Evolutionary conservation across 2,888 invertebrate species (phyloP).

Genomic region (Leucophenga montana): DNA sequence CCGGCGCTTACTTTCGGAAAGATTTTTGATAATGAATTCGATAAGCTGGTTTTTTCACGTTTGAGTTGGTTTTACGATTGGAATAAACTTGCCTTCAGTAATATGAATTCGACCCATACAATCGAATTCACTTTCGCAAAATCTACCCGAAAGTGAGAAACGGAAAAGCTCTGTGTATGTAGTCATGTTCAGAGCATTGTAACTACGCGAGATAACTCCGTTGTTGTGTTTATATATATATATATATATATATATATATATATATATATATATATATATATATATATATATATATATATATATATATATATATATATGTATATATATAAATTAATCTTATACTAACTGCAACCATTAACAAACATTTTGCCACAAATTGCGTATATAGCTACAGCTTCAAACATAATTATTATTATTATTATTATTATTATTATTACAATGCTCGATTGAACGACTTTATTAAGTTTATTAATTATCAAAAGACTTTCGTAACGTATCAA

Average conservation of each 20-base stretch:
- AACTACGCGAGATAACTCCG: no score
- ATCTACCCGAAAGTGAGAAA: no score
- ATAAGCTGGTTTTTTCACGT: no score
- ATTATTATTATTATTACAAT: background rate
- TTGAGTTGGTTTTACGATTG: no score
- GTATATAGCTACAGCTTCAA: slow-evolving; percentile 29
- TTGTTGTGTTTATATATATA: slow-evolving; percentile 15
- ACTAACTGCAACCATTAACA: slow-evolving; percentile 10
- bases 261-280: slow-evolving; percentile 32
- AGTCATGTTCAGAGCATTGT: no score
- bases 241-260: slow-evolving; percentile 52
- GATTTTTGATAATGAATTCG: no score
- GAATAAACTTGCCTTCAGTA: no score
- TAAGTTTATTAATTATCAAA: slow-evolving; percentile 75
- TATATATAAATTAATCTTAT: slow-evolving; percentile 2
- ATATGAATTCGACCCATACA: no score
- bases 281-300: slow-evolving; percentile 27
- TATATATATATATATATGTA: no score
- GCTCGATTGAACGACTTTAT: background rate
- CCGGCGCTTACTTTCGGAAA: no score
- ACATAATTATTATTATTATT: slow-evolving; percentile 28
- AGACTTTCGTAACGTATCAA: slow-evolving; percentile 81
- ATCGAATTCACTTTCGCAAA: no score
- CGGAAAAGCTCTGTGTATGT: no score
- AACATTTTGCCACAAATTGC: slow-evolving; percentile 3